Percentiles rank a stretch among this genome's conserved stretches.
Evolutionary conservation across 2,113 vertebrate genomes (phyloP).

Genomic region (Albula goreensis): DNA sequence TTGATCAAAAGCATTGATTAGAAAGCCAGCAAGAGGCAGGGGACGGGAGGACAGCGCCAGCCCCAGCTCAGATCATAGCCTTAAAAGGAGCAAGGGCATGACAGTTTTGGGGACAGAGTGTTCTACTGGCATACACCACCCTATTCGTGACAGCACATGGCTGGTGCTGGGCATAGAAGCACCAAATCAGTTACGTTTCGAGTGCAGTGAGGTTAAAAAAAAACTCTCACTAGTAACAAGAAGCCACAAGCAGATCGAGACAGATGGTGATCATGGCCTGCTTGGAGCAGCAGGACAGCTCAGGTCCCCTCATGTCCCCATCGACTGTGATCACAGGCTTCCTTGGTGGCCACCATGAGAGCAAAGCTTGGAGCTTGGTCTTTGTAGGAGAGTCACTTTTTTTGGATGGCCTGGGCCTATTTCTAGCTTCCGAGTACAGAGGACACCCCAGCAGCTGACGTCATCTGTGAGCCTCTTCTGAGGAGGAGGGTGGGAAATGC

Average conservation of each 20-base stretch:
- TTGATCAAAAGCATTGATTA: conserved; percentile 18
- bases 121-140: not conserved
- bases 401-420: conserved; percentile 72
- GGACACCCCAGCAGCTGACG: conserved; percentile 74
- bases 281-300: not conserved
- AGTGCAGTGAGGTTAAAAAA: not conserved
- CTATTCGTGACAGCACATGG: too few species aligned
- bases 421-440: conserved; percentile 71
- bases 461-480: conserved; percentile 55
- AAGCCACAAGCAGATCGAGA: not conserved
- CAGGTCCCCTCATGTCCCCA: not conserved
- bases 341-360: conserved; percentile 65
- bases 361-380: conserved; percentile 51
- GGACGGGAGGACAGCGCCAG: not conserved
- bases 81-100: conserved; percentile 13
- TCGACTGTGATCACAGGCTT: conserved; percentile 28
- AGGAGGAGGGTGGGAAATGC: conserved; percentile 29
- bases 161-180: not conserved
- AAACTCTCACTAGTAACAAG: not conserved
- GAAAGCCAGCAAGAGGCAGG: conserved; percentile 24
- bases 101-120: conserved; percentile 40
- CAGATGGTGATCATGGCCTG: not conserved
- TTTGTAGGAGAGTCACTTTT: conserved; percentile 67
- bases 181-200: not conserved
- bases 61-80: conserved; percentile 30